Percentiles rank a stretch among this genome's conserved stretches.
These are phyloP conservation scores for Leptopilina myrica DNA, from an alignment of 2,888 invertebrate genomes.

Conservation along the genomic window DNA sequence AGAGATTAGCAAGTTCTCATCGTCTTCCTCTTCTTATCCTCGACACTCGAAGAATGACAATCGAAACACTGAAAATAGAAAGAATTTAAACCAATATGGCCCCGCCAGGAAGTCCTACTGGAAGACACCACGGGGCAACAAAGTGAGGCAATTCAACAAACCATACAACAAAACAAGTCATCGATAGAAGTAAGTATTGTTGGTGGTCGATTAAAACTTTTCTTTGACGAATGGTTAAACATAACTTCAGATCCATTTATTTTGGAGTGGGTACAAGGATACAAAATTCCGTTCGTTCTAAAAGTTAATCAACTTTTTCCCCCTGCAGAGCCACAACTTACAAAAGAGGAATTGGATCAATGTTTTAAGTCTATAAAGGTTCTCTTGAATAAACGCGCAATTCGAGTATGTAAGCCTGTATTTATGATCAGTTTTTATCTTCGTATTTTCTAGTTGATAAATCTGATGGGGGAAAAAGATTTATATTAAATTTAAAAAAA, in stretches of 20 bases:
- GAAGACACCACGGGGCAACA: not conserved
- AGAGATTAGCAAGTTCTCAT: not conserved
- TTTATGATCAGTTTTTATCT: constrained; percentile 46
- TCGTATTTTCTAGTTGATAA: constrained; percentile 41
- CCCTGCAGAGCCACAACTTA: not conserved
- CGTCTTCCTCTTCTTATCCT: not conserved
- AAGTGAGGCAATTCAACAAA: not conserved
- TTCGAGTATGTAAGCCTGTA: constrained; percentile 23
- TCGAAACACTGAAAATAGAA: not conserved
- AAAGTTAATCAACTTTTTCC: not conserved
- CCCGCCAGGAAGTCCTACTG: constrained; percentile 14
- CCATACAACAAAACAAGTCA: not conserved
- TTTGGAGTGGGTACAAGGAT: constrained; percentile 41
- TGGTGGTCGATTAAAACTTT: constrained; percentile 43
- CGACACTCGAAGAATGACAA: not conserved
- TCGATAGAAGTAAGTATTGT: constrained; percentile 35
- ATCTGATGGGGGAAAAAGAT: constrained; percentile 29
- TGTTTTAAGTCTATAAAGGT: not conserved
- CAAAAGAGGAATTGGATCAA: constrained; percentile 9
- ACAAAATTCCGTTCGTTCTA: constrained; percentile 37
- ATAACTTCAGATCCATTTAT: constrained; percentile 41
- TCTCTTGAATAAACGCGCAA: constrained; percentile 40
- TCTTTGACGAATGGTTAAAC: constrained; percentile 35
- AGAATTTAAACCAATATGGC: not conserved
- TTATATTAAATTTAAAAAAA: constrained; percentile 47